Evolutionary conservation across 2,888 invertebrate genomes (phyloP).

Genomic region (Hololepta plana): DNA sequence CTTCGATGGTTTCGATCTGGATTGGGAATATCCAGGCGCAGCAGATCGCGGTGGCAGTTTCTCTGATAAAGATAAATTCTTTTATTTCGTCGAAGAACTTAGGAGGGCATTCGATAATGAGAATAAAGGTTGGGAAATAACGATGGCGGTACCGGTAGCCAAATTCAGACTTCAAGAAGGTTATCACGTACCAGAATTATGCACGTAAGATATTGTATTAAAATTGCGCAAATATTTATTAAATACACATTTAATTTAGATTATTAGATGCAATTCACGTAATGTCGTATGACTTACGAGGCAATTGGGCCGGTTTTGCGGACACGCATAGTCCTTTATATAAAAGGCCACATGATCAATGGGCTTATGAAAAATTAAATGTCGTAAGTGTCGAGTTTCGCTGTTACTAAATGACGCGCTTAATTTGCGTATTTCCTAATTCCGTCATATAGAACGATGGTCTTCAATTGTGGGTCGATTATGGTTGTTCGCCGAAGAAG

Average conservation of each 20-base stretch:
- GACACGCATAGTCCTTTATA: constrained; percentile 78
- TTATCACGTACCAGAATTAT: constrained; percentile 77
- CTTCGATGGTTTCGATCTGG: constrained; percentile 75
- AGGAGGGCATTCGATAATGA: constrained; percentile 58
- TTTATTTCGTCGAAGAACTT: constrained; percentile 67
- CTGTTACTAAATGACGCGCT: no score
- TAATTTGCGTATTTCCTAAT: no score
- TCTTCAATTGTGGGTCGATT: constrained; percentile 70
- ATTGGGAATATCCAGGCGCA: constrained; percentile 86
- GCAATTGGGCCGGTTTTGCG: constrained; percentile 84
- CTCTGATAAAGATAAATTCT: constrained; percentile 67
- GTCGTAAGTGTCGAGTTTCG: constrained; percentile 45
- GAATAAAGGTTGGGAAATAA: constrained; percentile 67
- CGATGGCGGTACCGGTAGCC: constrained; percentile 77
- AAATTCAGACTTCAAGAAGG: constrained; percentile 77
- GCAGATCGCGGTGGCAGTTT: constrained; percentile 71
- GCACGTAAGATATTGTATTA: constrained; percentile 43
- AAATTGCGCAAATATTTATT: constrained; percentile 2
- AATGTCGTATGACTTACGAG: constrained; percentile 73
- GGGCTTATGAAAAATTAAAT: constrained; percentile 76
- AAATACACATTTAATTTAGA: constrained; percentile 26
- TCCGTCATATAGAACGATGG: constrained; percentile 80
- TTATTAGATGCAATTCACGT: constrained; percentile 65
- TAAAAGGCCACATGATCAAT: constrained; percentile 72
- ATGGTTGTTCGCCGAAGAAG: constrained; percentile 75